Evolutionary conservation across 2,797 vertebrate genomes (phyloP).

Genomic region (Tarsius wallacei): DNA sequence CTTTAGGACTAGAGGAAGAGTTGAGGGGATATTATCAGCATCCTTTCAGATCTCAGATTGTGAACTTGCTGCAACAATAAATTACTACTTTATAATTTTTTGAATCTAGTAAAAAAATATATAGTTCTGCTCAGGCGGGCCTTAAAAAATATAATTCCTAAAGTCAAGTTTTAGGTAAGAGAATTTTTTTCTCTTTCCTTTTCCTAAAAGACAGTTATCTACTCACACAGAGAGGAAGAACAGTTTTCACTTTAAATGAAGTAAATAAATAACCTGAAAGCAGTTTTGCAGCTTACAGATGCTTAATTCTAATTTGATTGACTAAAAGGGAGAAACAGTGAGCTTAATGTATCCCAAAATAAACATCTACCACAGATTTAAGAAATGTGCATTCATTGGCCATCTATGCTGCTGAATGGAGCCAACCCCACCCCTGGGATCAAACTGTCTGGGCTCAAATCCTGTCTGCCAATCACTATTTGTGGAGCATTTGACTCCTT

Average conservation of each 20-base stretch:
- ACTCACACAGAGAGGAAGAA: not conserved
- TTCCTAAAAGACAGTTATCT: conserved; percentile 10
- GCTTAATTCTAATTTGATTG: not conserved
- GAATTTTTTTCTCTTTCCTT: not conserved
- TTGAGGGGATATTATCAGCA: not conserved
- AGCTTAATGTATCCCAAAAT: not conserved
- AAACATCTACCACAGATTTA: not conserved
- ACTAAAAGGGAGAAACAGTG: not conserved
- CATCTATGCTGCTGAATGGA: not conserved
- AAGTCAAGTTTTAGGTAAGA: conserved; percentile 26
- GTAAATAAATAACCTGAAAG: conserved; percentile 20
- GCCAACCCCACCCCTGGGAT: not conserved
- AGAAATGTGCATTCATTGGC: not conserved
- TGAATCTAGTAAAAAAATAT: conserved; percentile 24
- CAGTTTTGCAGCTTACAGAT: not conserved
- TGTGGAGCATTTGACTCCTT: not conserved
- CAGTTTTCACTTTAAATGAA: not conserved
- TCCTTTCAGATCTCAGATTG: not conserved
- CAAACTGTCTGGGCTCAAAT: not conserved
- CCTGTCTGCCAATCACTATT: not conserved
- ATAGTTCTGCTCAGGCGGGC: not conserved
- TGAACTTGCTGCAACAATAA: not conserved
- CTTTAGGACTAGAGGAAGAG: not conserved
- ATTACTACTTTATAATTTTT: conserved; percentile 8
- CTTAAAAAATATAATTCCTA: conserved; percentile 27